Evolutionary conservation across 2,797 vertebrate species (phyloP).

Genomic region (Rhinoraja longicauda): DNA sequence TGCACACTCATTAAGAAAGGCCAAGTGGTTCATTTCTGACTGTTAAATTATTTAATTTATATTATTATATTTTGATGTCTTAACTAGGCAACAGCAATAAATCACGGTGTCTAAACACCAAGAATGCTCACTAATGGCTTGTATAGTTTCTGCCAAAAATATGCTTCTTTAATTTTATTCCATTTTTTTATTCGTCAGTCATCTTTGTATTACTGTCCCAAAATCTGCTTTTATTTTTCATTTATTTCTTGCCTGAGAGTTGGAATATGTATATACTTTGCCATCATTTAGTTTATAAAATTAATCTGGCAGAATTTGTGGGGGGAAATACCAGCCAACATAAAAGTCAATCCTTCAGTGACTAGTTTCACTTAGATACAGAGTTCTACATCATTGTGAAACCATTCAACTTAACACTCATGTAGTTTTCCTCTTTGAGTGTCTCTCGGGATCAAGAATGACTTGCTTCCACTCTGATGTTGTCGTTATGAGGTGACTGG

Average conservation of each 20-base stretch:
- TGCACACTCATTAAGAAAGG: slow-evolving; percentile 32
- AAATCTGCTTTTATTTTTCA: not conserved
- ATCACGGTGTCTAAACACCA: not conserved
- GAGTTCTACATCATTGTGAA: not conserved
- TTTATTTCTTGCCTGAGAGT: not conserved
- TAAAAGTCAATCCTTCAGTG: no score
- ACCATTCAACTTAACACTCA: not conserved
- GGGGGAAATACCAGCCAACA: not conserved
- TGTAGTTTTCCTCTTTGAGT: no score
- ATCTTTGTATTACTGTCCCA: not conserved
- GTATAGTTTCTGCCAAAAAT: not conserved
- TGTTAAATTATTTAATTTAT: slow-evolving; percentile 36
- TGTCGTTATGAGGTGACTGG: no score
- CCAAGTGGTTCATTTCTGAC: slow-evolving; percentile 28
- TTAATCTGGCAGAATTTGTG: not conserved
- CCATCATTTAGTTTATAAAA: not conserved
- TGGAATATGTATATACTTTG: not conserved
- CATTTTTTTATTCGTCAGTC: not conserved
- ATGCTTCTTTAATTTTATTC: not conserved
- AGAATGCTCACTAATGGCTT: slow-evolving; percentile 9
- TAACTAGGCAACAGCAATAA: slow-evolving; percentile 25
- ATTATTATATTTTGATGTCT: slow-evolving; percentile 36
- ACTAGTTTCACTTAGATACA: not conserved
- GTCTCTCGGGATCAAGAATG: no score
- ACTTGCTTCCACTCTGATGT: no score